A percentile compares a stretch with the other conserved stretches of the same genome.
Evolutionary conservation across 2,797 vertebrate genomes (phyloP).

Genomic region (Squalus acanthias): DNA sequence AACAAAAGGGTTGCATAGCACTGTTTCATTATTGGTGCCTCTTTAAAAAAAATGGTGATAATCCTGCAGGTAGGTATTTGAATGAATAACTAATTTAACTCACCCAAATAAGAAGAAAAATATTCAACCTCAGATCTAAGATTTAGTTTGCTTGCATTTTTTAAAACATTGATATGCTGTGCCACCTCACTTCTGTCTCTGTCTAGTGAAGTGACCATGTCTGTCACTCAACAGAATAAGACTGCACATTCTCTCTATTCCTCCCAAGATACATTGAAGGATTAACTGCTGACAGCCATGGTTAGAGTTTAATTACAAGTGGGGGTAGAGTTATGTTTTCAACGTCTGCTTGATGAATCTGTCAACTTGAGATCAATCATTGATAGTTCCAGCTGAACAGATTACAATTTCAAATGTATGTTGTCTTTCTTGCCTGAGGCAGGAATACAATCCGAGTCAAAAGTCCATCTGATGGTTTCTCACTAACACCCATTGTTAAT

Average conservation of each 20-base stretch:
- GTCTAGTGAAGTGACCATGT: background rate
- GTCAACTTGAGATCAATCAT: slow-evolving; percentile 16
- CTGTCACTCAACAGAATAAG: background rate
- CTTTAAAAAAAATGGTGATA: background rate
- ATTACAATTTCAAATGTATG: background rate
- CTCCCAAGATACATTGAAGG: background rate
- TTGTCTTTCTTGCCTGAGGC: too few relatives aligned
- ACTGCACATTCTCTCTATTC: background rate
- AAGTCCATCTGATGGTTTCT: background rate
- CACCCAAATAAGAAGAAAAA: background rate
- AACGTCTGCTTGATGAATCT: background rate
- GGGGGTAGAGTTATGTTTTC: background rate
- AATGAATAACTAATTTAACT: background rate
- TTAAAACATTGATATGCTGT: background rate
- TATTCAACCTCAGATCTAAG: background rate
- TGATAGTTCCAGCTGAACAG: background rate
- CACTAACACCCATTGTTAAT: background rate
- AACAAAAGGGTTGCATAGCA: background rate
- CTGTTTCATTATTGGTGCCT: background rate
- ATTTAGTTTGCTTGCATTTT: background rate
- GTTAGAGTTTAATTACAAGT: background rate
- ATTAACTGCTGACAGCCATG: background rate
- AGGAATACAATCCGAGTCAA: background rate
- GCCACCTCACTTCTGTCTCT: background rate
- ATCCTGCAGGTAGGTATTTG: background rate